Percentiles rank a stretch among this genome's conserved stretches.
These are phyloP conservation scores for Hypomecis punctinalis DNA, from an alignment of 2,888 invertebrate genomes.

Conservation along the genomic window DNA sequence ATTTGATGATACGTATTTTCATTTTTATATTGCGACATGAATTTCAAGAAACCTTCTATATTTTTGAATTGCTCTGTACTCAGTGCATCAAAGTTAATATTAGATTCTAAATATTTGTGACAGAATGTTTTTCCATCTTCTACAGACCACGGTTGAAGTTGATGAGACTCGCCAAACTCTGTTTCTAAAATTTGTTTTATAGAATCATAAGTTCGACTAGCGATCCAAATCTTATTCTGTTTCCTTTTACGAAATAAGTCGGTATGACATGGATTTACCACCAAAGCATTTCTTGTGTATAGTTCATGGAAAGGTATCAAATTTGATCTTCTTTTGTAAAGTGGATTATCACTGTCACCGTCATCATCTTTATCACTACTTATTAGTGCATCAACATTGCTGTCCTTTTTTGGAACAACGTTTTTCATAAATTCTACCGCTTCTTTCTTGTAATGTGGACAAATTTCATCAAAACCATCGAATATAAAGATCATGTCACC, in stretches of 20 bases:
- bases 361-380: too few relatives aligned
- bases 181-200: constrained; percentile 2
- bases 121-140: constrained; percentile 2
- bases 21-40: constrained; percentile 14
- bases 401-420: background rate
- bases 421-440: constrained; percentile 9
- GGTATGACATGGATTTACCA: background rate
- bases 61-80: constrained; percentile 13
- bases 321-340: too few relatives aligned
- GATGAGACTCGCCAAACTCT: background rate
- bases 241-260: background rate
- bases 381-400: background rate
- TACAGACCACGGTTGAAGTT: constrained; percentile 1
- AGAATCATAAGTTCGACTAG: constrained; percentile 10
- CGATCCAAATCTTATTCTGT: constrained; percentile 10
- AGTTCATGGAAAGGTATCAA: too few relatives aligned
- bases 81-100: constrained; percentile 6
- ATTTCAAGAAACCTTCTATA: constrained; percentile 12
- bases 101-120: constrained; percentile 10
- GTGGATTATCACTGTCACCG: too few relatives aligned
- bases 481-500: constrained; percentile 14
- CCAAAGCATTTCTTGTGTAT: too few relatives aligned
- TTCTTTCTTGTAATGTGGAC: constrained; percentile 23
- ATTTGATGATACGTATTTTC: background rate
- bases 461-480: constrained; percentile 28